These are phyloP conservation scores for Bellardia bayeri DNA, from an alignment of 2,888 invertebrate genomes.

Conservation along the genomic window DNA sequence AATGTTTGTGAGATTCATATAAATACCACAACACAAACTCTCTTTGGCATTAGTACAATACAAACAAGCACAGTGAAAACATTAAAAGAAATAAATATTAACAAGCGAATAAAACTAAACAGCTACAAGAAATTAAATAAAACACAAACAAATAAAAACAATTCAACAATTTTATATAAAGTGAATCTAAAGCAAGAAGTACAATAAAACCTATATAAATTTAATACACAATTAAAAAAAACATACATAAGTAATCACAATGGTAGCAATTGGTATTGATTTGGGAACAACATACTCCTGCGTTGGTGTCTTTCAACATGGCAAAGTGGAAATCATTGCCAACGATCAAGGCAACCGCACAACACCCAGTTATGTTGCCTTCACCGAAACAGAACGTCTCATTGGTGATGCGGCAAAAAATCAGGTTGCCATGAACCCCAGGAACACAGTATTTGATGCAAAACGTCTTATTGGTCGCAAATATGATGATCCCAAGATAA, in stretches of 20 bases:
- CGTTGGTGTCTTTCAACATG: slow-evolving; percentile 92
- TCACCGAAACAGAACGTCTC: slow-evolving; percentile 92
- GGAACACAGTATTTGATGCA: slow-evolving; percentile 96
- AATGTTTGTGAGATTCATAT: slow-evolving; percentile 56
- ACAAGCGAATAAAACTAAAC: slow-evolving; percentile 14
- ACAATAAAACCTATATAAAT: neutral
- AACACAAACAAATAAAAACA: neutral
- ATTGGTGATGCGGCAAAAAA: slow-evolving; percentile 94
- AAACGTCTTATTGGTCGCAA: slow-evolving; percentile 97
- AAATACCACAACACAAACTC: slow-evolving; percentile 58
- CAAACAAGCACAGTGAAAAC: slow-evolving; percentile 53
- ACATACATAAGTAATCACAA: slow-evolving; percentile 78
- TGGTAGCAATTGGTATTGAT: slow-evolving; percentile 92
- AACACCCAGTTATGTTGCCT: slow-evolving; percentile 92
- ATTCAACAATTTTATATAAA: neutral
- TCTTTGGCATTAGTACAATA: slow-evolving; percentile 62
- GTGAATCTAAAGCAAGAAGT: neutral
- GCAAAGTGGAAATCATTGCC: slow-evolving; percentile 93
- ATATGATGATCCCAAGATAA: slow-evolving; percentile 94
- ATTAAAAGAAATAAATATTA: slow-evolving; percentile 10
- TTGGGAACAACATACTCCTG: slow-evolving; percentile 94
- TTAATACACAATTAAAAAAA: slow-evolving; percentile 6
- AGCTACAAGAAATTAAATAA: neutral
- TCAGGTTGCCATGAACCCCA: slow-evolving; percentile 94
- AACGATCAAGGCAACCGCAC: slow-evolving; percentile 93